Percentiles rank a stretch among this genome's conserved stretches.
phyloP scores from a whole-genome alignment of 2,797 vertebrate species.

The Emydoidea blandingii region DNA sequence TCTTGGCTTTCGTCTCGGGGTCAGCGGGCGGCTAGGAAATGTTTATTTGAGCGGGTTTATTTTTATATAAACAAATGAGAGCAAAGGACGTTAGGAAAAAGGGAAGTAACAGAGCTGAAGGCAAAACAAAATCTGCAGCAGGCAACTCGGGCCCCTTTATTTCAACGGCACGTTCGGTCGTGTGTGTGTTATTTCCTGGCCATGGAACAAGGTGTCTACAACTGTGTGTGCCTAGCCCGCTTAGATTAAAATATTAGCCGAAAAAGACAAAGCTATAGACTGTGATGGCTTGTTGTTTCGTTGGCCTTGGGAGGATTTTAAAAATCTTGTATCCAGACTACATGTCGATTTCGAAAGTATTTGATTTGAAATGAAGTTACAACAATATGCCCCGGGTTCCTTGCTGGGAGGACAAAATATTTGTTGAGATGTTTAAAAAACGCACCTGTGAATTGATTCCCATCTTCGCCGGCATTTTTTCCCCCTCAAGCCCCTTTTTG shows the following conservation, averaged over 20 bases:
- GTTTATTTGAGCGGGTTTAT: background rate
- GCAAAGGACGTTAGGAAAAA: conserved; percentile 4
- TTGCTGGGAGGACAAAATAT: background rate
- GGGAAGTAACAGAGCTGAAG: conserved; percentile 6
- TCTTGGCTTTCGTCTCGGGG: background rate
- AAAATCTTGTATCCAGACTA: background rate
- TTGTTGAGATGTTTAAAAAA: background rate
- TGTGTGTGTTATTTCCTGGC: too few relatives aligned
- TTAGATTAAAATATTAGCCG: fast-evolving
- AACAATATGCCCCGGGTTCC: background rate
- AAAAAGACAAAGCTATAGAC: fast-evolving
- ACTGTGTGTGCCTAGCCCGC: background rate
- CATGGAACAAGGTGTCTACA: background rate
- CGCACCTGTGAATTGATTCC: background rate
- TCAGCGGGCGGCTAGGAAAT: background rate
- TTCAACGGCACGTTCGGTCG: too few relatives aligned
- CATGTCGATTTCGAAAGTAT: background rate
- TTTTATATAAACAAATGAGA: conserved; percentile 48
- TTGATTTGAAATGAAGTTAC: background rate
- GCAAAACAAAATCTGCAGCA: background rate
- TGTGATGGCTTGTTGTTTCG: background rate
- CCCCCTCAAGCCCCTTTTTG: background rate
- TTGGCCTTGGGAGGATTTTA: background rate
- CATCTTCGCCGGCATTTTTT: background rate
- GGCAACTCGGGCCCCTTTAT: background rate